phyloP scores from a whole-genome alignment of 2,113 vertebrate species.

The Cinclus mexicanus region DNA sequence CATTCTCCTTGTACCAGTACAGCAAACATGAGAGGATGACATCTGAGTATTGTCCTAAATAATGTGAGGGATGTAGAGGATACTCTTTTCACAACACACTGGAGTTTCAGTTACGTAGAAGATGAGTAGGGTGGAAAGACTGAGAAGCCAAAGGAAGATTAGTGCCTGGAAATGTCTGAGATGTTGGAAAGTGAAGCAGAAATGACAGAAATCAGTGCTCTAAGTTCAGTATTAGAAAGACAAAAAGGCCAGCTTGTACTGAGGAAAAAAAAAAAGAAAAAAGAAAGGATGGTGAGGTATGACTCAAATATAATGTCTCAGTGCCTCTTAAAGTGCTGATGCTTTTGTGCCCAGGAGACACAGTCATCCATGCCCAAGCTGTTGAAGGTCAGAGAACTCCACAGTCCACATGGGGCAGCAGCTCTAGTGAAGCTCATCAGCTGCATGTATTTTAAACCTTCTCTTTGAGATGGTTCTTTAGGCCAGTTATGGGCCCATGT shows the following conservation, averaged over 20 bases:
- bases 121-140: background rate
- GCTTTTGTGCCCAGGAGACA: background rate
- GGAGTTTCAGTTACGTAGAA: conserved; percentile 55
- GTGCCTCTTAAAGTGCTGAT: background rate
- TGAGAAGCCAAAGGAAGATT: background rate
- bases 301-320: background rate
- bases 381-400: background rate
- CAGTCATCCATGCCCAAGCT: background rate
- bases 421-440: background rate
- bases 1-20: background rate
- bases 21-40: background rate
- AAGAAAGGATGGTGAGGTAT: background rate
- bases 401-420: background rate
- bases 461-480: background rate
- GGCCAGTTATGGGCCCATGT: background rate
- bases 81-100: background rate
- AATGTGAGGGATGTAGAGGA: background rate
- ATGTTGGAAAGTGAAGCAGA: background rate
- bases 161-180: background rate
- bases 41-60: background rate
- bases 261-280: background rate
- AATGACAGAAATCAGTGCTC: background rate
- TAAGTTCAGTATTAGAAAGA: background rate
- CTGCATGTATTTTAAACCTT: conserved; percentile 23
- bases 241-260: background rate